A percentile compares a stretch with the other conserved stretches of the same genome.
These are phyloP conservation scores for Peromyscus nudipes DNA, from an alignment of 2,797 vertebrate species.

Conservation along the genomic window DNA sequence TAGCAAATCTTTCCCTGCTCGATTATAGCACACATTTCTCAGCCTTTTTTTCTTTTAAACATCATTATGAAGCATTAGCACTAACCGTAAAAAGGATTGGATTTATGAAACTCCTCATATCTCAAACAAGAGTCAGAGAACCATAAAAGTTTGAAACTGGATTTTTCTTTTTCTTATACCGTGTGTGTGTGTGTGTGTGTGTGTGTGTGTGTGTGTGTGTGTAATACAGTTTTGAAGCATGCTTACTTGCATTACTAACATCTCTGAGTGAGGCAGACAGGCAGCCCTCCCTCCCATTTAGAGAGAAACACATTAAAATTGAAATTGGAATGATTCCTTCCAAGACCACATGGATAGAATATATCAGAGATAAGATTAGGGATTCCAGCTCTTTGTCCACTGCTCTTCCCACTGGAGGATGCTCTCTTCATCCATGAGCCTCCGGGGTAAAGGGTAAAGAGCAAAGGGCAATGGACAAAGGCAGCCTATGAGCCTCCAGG, in stretches of 20 bases:
- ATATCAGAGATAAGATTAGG: background rate
- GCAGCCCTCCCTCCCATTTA: background rate
- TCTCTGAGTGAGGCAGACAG: background rate
- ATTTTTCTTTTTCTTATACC: conserved; percentile 48
- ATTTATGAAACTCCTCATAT: conserved; percentile 78
- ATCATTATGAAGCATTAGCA: conserved; percentile 74
- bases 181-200: background rate
- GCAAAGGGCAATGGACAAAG: conserved; percentile 6
- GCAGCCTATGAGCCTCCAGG: background rate
- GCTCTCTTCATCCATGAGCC: background rate
- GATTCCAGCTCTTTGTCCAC: background rate
- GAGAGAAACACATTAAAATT: conserved; percentile 37
- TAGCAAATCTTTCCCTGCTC: conserved; percentile 53
- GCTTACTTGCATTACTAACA: conserved; percentile 29
- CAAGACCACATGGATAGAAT: background rate
- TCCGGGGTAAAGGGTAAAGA: background rate
- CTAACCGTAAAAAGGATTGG: conserved; percentile 71
- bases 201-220: background rate
- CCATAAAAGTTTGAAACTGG: conserved; percentile 75
- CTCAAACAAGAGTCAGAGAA: conserved; percentile 72
- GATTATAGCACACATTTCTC: conserved; percentile 52
- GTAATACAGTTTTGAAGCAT: background rate
- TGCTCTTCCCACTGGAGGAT: background rate
- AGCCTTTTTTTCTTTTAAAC: conserved; percentile 13
- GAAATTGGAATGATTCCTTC: background rate